A percentile compares a stretch with the other conserved stretches of the same genome.
Evolutionary conservation across 2,113 vertebrate species (phyloP).

Genomic region (Suricata suricatta): DNA sequence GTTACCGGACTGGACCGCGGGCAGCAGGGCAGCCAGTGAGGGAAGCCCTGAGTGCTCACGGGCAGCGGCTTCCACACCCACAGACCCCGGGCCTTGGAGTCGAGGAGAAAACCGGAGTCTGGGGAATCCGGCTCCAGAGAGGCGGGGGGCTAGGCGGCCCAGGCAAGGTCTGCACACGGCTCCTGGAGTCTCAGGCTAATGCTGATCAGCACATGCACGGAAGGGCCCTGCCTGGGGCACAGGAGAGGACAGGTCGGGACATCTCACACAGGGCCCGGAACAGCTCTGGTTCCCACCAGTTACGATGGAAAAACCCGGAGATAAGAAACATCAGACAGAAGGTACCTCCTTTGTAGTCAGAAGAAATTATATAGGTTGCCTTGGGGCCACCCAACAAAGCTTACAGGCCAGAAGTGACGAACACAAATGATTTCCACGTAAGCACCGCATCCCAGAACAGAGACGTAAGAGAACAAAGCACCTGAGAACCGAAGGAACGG

Average conservation of each 20-base stretch:
- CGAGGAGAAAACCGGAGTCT: neutral
- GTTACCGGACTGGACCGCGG: neutral
- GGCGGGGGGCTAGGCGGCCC: fast-evolving
- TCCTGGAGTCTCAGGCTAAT: neutral
- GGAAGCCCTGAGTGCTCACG: neutral
- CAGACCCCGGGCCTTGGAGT: neutral
- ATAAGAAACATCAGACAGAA: too few relatives aligned
- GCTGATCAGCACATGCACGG: fast-evolving
- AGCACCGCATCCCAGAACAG: neutral
- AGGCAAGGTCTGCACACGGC: neutral
- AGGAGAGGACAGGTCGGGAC: neutral
- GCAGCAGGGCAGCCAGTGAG: neutral
- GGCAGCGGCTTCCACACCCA: neutral
- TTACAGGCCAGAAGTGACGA: neutral
- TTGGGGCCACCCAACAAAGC: neutral
- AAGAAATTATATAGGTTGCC: fast-evolving
- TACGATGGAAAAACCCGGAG: neutral
- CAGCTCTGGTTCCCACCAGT: neutral
- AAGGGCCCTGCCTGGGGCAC: neutral
- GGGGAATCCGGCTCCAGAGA: neutral
- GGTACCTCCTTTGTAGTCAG: neutral
- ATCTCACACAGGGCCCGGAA: neutral
- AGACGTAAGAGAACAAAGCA: neutral
- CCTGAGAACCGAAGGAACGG: neutral
- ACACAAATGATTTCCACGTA: neutral